Evolutionary conservation across 2,888 invertebrate genomes (phyloP).

Genomic region (Tineola bisselliella): DNA sequence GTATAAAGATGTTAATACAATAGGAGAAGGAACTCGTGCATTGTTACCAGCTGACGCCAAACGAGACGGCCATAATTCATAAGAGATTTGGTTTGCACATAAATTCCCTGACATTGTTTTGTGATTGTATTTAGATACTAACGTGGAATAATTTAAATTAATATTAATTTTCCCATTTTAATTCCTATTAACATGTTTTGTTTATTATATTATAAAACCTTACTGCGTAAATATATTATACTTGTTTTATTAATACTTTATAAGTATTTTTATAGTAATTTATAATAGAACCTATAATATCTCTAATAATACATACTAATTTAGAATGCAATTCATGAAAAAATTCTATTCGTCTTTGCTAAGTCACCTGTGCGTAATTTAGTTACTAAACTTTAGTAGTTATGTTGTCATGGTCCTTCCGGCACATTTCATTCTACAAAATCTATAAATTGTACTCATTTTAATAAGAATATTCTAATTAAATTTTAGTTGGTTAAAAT

Average conservation of each 20-base stretch:
- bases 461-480: background rate
- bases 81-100: slow-evolving; percentile 33
- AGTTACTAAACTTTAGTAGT: too few relatives aligned
- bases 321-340: too few relatives aligned
- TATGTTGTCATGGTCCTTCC: background rate
- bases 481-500: background rate
- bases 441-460: background rate
- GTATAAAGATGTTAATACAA: slow-evolving; percentile 9
- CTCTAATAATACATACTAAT: too few relatives aligned
- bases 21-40: slow-evolving; percentile 18
- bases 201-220: background rate
- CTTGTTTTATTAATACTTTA: too few relatives aligned
- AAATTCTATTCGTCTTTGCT: too few relatives aligned
- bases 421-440: background rate
- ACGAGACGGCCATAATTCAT: slow-evolving; percentile 31
- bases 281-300: too few relatives aligned
- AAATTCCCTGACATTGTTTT: slow-evolving; percentile 34
- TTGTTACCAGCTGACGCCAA: slow-evolving; percentile 28
- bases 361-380: too few relatives aligned
- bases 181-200: too few relatives aligned
- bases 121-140: slow-evolving; percentile 24
- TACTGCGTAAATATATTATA: background rate
- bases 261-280: too few relatives aligned
- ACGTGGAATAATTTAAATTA: slow-evolving; percentile 4
- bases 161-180: background rate